phyloP scores from a whole-genome alignment of 2,113 vertebrate genomes.

The Crotophaga sulcirostris region DNA sequence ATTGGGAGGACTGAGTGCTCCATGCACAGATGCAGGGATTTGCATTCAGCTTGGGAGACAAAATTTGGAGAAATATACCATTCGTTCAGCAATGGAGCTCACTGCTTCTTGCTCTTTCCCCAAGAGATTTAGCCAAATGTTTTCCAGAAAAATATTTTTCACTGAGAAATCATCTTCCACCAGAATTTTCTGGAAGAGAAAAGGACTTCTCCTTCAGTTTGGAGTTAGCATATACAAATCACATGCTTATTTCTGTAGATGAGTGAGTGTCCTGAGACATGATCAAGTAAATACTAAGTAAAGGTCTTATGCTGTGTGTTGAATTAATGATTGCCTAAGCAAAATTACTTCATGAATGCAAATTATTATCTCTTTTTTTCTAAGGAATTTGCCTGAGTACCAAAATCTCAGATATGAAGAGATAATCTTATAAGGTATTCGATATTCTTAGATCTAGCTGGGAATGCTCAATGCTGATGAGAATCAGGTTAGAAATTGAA shows the following conservation, averaged over 20 bases:
- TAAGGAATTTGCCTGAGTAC: not conserved
- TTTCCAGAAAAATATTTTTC: not conserved
- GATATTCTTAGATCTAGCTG: not conserved
- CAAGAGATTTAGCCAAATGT: not conserved
- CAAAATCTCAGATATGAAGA: not conserved
- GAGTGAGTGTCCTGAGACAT: not conserved
- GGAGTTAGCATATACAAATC: not conserved
- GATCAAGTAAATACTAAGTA: not conserved
- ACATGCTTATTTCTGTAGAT: not conserved
- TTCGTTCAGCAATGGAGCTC: not conserved
- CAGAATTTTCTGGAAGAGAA: not conserved
- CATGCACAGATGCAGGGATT: not conserved
- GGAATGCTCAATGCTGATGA: not conserved
- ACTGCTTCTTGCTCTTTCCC: not conserved
- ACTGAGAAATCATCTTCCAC: not conserved
- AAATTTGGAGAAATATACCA: not conserved
- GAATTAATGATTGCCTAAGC: not conserved
- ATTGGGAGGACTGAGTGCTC: not conserved
- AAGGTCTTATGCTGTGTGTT: not conserved
- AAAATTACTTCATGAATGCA: not conserved
- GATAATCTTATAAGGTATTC: not conserved
- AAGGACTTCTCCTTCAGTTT: not conserved
- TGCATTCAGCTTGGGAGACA: not conserved
- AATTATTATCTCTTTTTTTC: not conserved
- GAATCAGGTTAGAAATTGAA: not conserved